Conservation (phyloP, 2,888 invertebrate species). For the Amphipyra berbera region DNA sequence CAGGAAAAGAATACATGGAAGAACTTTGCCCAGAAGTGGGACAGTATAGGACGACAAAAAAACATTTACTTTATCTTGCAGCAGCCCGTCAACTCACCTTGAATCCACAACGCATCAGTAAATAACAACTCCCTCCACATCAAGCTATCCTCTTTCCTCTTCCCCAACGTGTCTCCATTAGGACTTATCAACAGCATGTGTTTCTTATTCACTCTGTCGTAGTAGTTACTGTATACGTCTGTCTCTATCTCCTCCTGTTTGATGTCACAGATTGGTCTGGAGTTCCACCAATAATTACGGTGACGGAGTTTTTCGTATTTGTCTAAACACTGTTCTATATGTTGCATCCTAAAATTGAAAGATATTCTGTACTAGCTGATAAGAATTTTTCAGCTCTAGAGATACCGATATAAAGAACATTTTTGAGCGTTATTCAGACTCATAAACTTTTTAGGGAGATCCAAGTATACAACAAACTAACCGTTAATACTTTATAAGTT, state of each 20-base stretch:
- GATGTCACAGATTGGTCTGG: conserved; percentile 46
- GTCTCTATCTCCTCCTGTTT: conserved; percentile 64
- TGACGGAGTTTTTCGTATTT: conserved; percentile 80
- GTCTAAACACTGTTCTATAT: conserved; percentile 74
- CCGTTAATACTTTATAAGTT: too few relatives aligned
- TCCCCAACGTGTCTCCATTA: conserved; percentile 76
- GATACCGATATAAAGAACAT: too few relatives aligned
- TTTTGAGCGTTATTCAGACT: too few relatives aligned
- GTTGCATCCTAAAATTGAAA: conserved; percentile 75
- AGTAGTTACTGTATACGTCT: conserved; percentile 59
- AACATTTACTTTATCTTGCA: too few relatives aligned
- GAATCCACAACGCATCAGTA: conserved; percentile 79
- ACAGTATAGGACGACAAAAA: too few relatives aligned
- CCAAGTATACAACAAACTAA: too few relatives aligned
- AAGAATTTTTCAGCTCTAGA: too few relatives aligned
- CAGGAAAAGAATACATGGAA: too few relatives aligned
- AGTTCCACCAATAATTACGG: conserved; percentile 79
- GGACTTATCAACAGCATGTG: conserved; percentile 80
- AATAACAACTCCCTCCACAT: conserved; percentile 83
- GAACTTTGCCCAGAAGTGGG: too few relatives aligned
- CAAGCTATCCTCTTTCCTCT: conserved; percentile 76
- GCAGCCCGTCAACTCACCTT: conserved; percentile 66
- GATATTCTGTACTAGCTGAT: too few relatives aligned
- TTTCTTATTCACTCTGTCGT: conserved; percentile 75
- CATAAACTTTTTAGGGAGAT: too few relatives aligned